These are phyloP conservation scores for Wasmannia auropunctata DNA, from an alignment of 1,140 invertebrate genomes.

Conservation along the genomic window DNA sequence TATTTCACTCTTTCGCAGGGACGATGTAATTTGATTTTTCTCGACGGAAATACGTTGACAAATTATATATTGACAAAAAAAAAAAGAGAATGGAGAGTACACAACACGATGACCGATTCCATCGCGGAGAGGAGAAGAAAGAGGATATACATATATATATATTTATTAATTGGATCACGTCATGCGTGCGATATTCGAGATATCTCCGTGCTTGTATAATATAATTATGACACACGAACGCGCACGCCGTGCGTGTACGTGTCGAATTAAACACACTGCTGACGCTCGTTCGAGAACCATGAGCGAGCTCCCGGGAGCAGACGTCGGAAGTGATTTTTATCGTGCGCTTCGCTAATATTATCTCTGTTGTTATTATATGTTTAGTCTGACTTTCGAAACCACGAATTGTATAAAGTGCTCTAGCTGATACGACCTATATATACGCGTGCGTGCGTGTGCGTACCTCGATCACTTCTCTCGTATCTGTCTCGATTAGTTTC, in stretches of 20 bases:
- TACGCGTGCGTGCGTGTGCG: slow-evolving; percentile 32
- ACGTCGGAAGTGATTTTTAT: slow-evolving; percentile 62
- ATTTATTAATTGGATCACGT: slow-evolving; percentile 34
- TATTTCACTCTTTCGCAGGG: slow-evolving; percentile 72
- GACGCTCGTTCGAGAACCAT: background rate
- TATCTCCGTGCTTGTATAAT: slow-evolving; percentile 60
- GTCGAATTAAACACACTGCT: slow-evolving; percentile 20
- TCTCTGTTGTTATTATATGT: slow-evolving; percentile 68
- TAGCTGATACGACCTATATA: slow-evolving; percentile 53
- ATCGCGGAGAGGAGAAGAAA: slow-evolving; percentile 16
- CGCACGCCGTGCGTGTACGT: background rate
- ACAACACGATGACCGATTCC: slow-evolving; percentile 66
- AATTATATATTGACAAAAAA: too few species aligned
- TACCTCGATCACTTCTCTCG: too few species aligned
- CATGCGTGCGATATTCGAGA: slow-evolving; percentile 47
- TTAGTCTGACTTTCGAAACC: slow-evolving; percentile 59
- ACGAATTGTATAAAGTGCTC: slow-evolving; percentile 27
- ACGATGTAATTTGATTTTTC: slow-evolving; percentile 75
- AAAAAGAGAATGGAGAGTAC: slow-evolving; percentile 64
- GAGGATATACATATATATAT: background rate
- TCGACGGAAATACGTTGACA: slow-evolving; percentile 60
- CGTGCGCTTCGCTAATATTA: slow-evolving; percentile 57
- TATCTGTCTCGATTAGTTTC: background rate
- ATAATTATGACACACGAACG: slow-evolving; percentile 25
- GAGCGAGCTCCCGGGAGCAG: background rate